phyloP scores from a whole-genome alignment of 1,140 invertebrate species.

The Zaprionus capensis region DNA sequence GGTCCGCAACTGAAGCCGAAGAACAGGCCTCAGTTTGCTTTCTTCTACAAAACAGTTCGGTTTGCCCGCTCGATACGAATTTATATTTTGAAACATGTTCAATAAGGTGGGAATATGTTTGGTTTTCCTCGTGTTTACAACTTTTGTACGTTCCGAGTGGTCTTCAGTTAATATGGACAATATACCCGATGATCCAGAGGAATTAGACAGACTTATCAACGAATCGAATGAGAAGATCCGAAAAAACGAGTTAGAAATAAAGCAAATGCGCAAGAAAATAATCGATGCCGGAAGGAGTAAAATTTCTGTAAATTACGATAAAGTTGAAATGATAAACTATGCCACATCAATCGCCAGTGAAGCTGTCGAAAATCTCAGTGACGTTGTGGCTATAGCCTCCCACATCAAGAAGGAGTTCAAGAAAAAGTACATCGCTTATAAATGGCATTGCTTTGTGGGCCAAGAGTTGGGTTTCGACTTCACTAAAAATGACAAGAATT shows the following conservation, averaged over 20 bases:
- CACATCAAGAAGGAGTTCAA: not conserved
- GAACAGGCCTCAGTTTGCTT: not conserved
- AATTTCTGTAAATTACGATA: not conserved
- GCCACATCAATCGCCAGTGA: not conserved
- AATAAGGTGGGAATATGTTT: not conserved
- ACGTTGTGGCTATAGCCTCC: not conserved
- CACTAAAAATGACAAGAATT: not conserved
- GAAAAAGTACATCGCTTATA: not conserved
- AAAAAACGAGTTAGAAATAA: not conserved
- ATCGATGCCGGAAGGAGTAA: not conserved
- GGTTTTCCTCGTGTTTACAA: not conserved
- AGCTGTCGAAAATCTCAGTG: too few species aligned
- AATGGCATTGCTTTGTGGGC: conserved; percentile 19
- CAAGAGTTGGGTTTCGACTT: not conserved
- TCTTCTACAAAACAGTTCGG: not conserved
- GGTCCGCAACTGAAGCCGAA: not conserved
- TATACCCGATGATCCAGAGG: not conserved
- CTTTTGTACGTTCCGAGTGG: not conserved
- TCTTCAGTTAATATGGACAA: not conserved
- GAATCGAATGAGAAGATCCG: not conserved
- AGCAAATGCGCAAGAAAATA: not conserved
- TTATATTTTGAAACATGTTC: not conserved
- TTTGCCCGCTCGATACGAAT: not conserved
- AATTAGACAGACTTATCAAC: not conserved
- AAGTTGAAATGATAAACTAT: not conserved